Conservation (phyloP, 2,797 vertebrate genomes). For the Enteromius mattozi region DNA sequence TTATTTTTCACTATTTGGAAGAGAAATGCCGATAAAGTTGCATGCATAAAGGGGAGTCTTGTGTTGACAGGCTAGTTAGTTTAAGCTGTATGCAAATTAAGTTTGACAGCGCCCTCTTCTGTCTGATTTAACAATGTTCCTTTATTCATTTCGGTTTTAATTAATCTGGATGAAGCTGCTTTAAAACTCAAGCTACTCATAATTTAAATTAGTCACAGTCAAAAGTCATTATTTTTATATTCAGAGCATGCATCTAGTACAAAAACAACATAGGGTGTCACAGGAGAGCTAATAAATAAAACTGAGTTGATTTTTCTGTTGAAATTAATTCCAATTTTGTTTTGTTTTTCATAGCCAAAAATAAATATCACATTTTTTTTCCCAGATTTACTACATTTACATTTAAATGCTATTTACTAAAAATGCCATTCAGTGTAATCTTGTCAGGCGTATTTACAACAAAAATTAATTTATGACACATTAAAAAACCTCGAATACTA, state of each 20-base stretch:
- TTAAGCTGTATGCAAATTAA: conserved; percentile 2
- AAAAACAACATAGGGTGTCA: not conserved
- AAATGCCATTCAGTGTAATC: too few relatives aligned
- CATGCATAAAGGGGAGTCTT: not conserved
- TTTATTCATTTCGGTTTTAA: not conserved
- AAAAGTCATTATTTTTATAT: not conserved
- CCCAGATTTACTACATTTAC: too few relatives aligned
- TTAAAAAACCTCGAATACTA: too few relatives aligned
- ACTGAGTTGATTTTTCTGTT: not conserved
- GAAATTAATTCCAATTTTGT: too few relatives aligned
- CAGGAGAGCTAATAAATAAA: conserved; percentile 1
- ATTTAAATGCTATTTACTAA: too few relatives aligned
- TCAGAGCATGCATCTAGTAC: not conserved
- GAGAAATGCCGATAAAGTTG: not conserved
- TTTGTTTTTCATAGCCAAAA: too few relatives aligned
- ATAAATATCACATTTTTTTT: too few relatives aligned
- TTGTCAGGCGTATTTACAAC: too few relatives aligned
- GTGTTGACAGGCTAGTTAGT: not conserved
- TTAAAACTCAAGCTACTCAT: not conserved
- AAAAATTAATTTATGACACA: too few relatives aligned
- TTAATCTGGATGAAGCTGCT: not conserved
- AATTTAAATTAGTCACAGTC: not conserved
- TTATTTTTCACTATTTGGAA: not conserved
- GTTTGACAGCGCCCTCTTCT: conserved; percentile 52
- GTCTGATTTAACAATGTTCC: conserved; percentile 18